phyloP scores from a whole-genome alignment of 2,888 invertebrate genomes.

The Polymixis flavicincta region DNA sequence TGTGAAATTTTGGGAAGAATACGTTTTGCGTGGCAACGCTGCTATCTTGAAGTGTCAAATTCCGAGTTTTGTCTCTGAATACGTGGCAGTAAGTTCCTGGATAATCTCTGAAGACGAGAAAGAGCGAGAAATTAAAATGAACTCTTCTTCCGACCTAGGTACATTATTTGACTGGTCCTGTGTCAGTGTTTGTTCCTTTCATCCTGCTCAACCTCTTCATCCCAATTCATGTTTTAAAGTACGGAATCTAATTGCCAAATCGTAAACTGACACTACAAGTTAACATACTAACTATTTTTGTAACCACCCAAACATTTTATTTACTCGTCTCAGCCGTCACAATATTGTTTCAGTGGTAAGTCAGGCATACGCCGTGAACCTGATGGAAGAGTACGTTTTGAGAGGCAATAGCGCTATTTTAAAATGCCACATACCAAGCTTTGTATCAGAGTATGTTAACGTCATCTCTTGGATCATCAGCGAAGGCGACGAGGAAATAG shows the following conservation, averaged over 20 bases:
- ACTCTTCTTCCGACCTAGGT: constrained; percentile 83
- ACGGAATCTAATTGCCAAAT: constrained; percentile 4
- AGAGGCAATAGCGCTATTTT: constrained; percentile 97
- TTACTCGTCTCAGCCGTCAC: constrained; percentile 44
- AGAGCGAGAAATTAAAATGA: constrained; percentile 84
- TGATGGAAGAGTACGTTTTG: constrained; percentile 97
- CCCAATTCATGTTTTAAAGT: constrained; percentile 27
- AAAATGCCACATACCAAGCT: constrained; percentile 98
- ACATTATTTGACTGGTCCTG: constrained; percentile 54
- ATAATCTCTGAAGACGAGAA: constrained; percentile 93
- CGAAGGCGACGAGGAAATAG: constrained; percentile 90
- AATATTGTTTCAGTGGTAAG: constrained; percentile 95
- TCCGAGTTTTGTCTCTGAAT: constrained; percentile 98
- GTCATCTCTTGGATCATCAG: constrained; percentile 97
- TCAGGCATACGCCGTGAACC: constrained; percentile 96
- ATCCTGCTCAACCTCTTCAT: constrained; percentile 48
- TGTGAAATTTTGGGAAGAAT: constrained; percentile 98
- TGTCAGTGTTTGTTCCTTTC: constrained; percentile 24
- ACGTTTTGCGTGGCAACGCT: constrained; percentile 97
- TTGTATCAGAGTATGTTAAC: constrained; percentile 97
- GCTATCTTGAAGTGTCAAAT: constrained; percentile 98
- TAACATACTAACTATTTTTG: neutral
- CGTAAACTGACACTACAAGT: constrained; percentile 1
- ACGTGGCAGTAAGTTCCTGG: constrained; percentile 96
- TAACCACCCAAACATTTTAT: constrained; percentile 21